Evolutionary conservation across 2,888 invertebrate species (phyloP), one percentile per base, ranked within the genome.

Genomic region (Dromius quadrimaculatus): DNA sequence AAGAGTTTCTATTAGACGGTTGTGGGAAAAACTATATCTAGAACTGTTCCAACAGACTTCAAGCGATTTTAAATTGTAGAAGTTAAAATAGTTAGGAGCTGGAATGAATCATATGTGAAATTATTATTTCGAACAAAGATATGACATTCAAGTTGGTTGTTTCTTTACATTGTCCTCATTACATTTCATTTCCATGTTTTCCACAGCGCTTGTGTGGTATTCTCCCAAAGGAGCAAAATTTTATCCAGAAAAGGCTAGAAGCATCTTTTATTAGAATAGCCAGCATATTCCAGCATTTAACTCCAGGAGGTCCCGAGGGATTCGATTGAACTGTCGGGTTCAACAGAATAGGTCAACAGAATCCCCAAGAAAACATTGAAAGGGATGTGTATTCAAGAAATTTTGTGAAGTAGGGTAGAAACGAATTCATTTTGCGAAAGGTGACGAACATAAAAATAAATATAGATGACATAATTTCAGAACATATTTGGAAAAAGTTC

Each of bases 1-100:
- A 23, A n/a, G 65, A 34, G 65, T 34, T 65, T 65, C 54, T 65
- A 65, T 65, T 65, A 65, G 36, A 59, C 23, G 59, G 34, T 36
- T 19, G 34, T n/a, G 32, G 17, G 3, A 32, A 32, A 57, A 57
- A 3, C 47, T 20, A 47, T n/a, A 20, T 47, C 20, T 20, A 47
- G 20, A 47, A 22, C 22, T 47, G 47, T 47, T 22, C n/a, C n/a
- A n/a, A n/a, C n/a, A n/a, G n/a, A n/a, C n/a, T n/a, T n/a, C n/a
- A n/a, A n/a, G n/a, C n/a, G n/a, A n/a, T n/a, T n/a, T n/a, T n/a
- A n/a, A n/a, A n/a, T n/a, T n/a, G n/a, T n/a, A n/a, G n/a, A n/a
- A n/a, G n/a, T n/a, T n/a, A n/a, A n/a, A n/a, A n/a, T n/a, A n/a
- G n/a, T n/a, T n/a, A n/a, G n/a, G n/a, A n/a, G n/a, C n/a, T n/a